Percentiles rank a stretch among this genome's conserved stretches.
Conservation (phyloP, 2,113 vertebrate genomes). For the Octodon degus region DNA sequence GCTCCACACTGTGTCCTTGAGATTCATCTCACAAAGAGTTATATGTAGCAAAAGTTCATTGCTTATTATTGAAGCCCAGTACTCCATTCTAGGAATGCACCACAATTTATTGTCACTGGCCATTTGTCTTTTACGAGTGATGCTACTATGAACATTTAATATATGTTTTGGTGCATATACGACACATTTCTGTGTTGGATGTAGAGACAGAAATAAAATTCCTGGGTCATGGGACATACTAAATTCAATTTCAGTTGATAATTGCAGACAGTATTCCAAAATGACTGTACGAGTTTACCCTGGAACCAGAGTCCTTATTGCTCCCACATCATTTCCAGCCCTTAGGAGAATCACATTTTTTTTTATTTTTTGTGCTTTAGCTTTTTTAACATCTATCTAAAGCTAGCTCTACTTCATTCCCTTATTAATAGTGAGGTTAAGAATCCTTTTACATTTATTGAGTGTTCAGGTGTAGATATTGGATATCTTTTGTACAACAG, state of each 20-base stretch:
- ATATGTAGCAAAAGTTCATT: neutral
- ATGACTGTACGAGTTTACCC: neutral
- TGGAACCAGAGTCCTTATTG: neutral
- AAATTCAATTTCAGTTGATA: constrained; percentile 29
- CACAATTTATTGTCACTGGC: neutral
- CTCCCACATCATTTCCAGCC: neutral
- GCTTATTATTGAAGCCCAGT: neutral
- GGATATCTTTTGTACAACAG: neutral
- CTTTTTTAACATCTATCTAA: neutral
- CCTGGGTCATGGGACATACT: neutral
- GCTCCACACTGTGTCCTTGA: neutral
- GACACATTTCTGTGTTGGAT: constrained; percentile 31
- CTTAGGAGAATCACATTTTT: neutral
- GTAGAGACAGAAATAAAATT: constrained; percentile 41
- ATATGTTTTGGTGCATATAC: neutral
- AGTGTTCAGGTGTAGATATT: neutral
- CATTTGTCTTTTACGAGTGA: constrained; percentile 1
- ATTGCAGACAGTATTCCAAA: neutral
- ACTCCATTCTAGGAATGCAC: neutral
- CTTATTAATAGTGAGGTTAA: constrained; percentile 4
- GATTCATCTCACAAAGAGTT: neutral
- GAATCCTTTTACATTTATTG: neutral
- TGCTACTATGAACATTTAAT: neutral
- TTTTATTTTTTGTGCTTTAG: neutral
- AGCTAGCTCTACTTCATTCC: neutral